These are phyloP conservation scores for Drosophila mayri DNA, from an alignment of 1,140 invertebrate genomes.

Conservation along the genomic window DNA sequence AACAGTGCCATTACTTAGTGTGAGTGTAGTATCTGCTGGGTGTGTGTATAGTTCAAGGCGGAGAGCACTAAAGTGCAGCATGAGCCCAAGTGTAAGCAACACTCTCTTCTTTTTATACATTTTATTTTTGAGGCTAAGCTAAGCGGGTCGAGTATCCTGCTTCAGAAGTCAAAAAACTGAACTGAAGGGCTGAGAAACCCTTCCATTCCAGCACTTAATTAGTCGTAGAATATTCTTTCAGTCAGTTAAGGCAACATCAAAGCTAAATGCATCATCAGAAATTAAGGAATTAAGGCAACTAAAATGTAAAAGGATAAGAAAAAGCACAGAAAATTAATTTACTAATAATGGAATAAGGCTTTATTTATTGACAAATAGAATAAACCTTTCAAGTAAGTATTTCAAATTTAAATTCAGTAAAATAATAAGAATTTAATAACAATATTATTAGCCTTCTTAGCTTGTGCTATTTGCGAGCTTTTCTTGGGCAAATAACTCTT, in stretches of 20 bases:
- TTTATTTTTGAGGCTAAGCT: slow-evolving; percentile 10
- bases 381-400: background rate
- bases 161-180: slow-evolving; percentile 9
- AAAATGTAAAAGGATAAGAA: background rate
- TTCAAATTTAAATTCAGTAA: background rate
- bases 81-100: slow-evolving; percentile 35
- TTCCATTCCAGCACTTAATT: slow-evolving; percentile 41
- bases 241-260: slow-evolving; percentile 26
- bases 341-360: no score
- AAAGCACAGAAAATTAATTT: background rate
- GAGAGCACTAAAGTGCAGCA: slow-evolving; percentile 29
- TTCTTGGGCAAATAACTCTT: slow-evolving; percentile 5
- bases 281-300: slow-evolving; percentile 14
- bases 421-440: background rate
- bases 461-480: slow-evolving; percentile 5
- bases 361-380: background rate
- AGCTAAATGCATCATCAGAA: slow-evolving; percentile 8
- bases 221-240: slow-evolving; percentile 43
- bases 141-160: slow-evolving; percentile 24
- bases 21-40: background rate
- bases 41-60: slow-evolving; percentile 30
- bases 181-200: slow-evolving; percentile 14
- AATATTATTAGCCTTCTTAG: background rate
- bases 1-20: slow-evolving; percentile 29
- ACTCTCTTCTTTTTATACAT: slow-evolving; percentile 3